Conservation (phyloP, 2,113 vertebrate genomes). For the Peucedramus taeniatus region DNA sequence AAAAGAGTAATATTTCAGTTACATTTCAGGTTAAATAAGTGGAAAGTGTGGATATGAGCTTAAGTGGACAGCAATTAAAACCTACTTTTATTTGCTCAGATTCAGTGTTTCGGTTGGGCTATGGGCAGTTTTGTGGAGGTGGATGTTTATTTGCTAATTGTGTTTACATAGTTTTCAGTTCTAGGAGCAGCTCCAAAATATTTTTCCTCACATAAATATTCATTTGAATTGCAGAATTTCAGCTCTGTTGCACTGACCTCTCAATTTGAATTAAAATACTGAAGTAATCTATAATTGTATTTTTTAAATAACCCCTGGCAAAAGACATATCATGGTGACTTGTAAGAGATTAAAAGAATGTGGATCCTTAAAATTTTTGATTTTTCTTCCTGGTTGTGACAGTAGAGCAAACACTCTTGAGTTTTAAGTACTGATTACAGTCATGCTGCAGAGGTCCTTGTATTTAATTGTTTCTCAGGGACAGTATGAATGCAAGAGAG, state of each 20-base stretch:
- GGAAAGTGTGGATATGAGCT: background rate
- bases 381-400: background rate
- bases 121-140: background rate
- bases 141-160: background rate
- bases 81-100: background rate
- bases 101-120: background rate
- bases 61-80: conserved; percentile 1
- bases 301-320: background rate
- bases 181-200: background rate
- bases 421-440: background rate
- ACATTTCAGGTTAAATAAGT: background rate
- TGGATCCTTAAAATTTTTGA: background rate
- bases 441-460: background rate
- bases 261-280: background rate
- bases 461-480: background rate
- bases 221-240: background rate
- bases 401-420: background rate
- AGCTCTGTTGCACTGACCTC: background rate
- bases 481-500: background rate
- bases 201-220: background rate
- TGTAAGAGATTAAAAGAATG: background rate
- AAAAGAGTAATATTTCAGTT: background rate
- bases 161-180: background rate
- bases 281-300: background rate
- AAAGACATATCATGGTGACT: background rate